These are phyloP conservation scores for Desmodus rotundus DNA, from an alignment of 2,113 vertebrate genomes.

Conservation along the genomic window DNA sequence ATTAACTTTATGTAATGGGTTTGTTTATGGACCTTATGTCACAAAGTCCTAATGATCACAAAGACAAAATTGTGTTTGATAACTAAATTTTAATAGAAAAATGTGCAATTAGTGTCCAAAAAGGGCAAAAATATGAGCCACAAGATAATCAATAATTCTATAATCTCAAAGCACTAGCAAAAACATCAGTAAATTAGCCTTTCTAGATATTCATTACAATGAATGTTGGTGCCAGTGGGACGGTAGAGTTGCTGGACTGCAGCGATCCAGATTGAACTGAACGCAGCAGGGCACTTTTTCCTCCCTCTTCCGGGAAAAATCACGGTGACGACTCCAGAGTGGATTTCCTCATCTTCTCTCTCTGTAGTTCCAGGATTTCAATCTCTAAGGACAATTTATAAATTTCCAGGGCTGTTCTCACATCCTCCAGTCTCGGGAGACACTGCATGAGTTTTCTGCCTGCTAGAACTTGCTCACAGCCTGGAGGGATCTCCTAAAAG, in stretches of 20 bases:
- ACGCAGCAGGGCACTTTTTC: background rate
- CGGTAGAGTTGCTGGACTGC: background rate
- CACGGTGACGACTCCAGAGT: rapidly evolving
- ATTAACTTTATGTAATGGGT: background rate
- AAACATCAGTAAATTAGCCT: background rate
- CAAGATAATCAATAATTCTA: background rate
- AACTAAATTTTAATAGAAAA: background rate
- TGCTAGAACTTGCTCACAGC: background rate
- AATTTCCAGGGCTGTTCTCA: conserved; percentile 41
- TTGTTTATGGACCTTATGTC: background rate
- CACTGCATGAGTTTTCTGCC: conserved; percentile 29
- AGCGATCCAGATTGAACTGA: background rate
- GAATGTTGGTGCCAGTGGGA: background rate
- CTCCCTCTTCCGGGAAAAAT: background rate
- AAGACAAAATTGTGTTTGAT: background rate
- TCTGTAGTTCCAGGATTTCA: background rate
- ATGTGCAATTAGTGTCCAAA: background rate
- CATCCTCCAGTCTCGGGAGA: background rate
- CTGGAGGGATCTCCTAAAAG: background rate
- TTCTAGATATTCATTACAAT: background rate
- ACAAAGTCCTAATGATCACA: background rate
- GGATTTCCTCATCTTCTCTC: rapidly evolving
- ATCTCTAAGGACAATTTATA: conserved; percentile 61
- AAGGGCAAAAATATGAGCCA: background rate
- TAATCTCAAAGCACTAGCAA: background rate